Percentiles rank a stretch among this genome's conserved stretches.
Evolutionary conservation across 2,113 vertebrate genomes (phyloP).

Genomic region (Neolamprologus toae): DNA sequence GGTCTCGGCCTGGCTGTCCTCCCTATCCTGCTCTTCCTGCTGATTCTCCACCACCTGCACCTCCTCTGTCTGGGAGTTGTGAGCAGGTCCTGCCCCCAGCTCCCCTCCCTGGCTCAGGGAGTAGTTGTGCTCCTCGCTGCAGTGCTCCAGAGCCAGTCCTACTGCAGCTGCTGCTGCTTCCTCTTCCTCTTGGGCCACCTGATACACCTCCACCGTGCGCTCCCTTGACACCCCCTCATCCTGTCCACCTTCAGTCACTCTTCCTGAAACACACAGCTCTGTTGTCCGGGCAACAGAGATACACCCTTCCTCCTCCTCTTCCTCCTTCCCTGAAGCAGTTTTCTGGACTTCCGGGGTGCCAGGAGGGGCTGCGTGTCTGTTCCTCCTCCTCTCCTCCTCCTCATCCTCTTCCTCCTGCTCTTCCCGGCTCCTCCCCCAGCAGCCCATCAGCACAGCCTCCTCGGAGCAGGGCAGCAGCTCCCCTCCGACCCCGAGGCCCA

Average conservation of each 20-base stretch:
- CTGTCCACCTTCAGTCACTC: not conserved
- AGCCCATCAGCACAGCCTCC: conserved; percentile 62
- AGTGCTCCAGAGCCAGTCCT: conserved; percentile 52
- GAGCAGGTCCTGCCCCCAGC: not conserved
- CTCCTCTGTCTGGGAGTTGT: conserved; percentile 18
- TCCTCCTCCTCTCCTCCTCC: conserved; percentile 21
- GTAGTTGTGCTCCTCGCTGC: conserved; percentile 73
- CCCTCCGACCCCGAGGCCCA: conserved; percentile 57
- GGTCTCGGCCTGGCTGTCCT: conserved; percentile 7
- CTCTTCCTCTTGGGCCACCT: conserved; percentile 53
- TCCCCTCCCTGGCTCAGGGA: conserved; percentile 61
- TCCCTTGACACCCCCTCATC: not conserved
- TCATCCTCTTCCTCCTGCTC: conserved; percentile 44
- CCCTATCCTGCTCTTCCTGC: not conserved
- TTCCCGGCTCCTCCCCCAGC: conserved; percentile 53
- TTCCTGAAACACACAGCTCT: not conserved
- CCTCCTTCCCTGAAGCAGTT: not conserved
- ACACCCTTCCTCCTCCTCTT: not conserved
- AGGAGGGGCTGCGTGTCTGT: not conserved
- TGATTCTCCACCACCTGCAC: not conserved
- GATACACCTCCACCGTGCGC: conserved; percentile 56
- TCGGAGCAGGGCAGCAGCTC: conserved; percentile 61
- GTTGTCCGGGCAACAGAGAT: not conserved
- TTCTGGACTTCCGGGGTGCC: conserved; percentile 6
- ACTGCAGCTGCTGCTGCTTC: not conserved